These are phyloP conservation scores for Cossypha dichroa DNA, from an alignment of 2,797 vertebrate genomes.

Conservation along the genomic window DNA sequence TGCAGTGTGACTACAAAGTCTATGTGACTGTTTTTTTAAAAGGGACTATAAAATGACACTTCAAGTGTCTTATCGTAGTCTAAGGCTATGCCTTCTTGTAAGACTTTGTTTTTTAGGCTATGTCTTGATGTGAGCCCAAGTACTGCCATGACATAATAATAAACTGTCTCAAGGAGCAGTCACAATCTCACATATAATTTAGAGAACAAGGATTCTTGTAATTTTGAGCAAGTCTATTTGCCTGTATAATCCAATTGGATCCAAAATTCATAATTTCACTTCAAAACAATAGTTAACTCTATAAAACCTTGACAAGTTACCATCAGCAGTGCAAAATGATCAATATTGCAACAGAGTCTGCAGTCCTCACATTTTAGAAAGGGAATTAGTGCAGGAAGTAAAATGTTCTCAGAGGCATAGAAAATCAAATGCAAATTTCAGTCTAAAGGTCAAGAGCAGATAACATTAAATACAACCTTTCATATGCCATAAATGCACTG, in stretches of 20 bases:
- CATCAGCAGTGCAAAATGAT: not conserved
- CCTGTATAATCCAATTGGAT: not conserved
- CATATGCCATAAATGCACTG: not conserved
- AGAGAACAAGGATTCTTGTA: not conserved
- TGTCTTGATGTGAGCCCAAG: not conserved
- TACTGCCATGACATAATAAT: not conserved
- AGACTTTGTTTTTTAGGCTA: not conserved
- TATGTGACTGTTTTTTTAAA: not conserved
- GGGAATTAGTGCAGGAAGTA: not conserved
- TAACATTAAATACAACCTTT: slow-evolving; percentile 57
- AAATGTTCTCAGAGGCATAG: not conserved
- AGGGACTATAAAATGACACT: not conserved
- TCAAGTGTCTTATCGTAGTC: not conserved
- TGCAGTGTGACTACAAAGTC: not conserved
- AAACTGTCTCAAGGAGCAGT: not conserved
- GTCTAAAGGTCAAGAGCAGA: slow-evolving; percentile 43
- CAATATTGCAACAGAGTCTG: not conserved
- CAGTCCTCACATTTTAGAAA: not conserved
- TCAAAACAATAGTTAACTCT: not conserved
- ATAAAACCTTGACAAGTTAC: not conserved
- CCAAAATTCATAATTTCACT: not conserved
- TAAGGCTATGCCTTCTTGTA: not conserved
- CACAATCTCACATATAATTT: not conserved
- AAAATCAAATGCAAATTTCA: slow-evolving; percentile 49
- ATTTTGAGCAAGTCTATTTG: not conserved